A percentile compares a stretch with the other conserved stretches of the same genome.
These are phyloP conservation scores for Oreocharis arfaki DNA, from an alignment of 2,113 vertebrate genomes.

Conservation along the genomic window DNA sequence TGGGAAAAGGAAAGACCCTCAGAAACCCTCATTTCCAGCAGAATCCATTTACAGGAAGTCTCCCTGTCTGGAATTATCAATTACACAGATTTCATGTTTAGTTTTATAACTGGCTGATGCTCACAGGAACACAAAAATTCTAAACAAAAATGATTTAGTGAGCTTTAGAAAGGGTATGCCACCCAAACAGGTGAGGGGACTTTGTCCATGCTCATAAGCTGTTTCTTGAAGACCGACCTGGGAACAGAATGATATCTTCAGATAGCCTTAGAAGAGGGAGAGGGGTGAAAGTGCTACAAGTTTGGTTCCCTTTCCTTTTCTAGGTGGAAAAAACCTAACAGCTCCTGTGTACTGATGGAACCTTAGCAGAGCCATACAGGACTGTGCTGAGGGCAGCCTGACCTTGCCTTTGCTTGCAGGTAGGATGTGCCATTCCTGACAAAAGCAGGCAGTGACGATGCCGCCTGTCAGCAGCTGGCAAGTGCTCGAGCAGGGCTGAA, in stretches of 20 bases:
- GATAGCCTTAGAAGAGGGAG: neutral
- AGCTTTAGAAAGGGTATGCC: neutral
- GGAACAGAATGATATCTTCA: neutral
- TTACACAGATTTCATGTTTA: constrained; percentile 51
- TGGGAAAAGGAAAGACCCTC: neutral
- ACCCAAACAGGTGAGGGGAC: neutral
- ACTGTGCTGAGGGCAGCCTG: neutral
- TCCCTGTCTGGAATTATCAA: constrained; percentile 42
- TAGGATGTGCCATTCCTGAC: neutral
- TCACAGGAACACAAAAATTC: constrained; percentile 8
- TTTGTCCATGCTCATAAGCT: neutral
- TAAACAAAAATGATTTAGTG: neutral
- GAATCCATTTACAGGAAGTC: constrained; percentile 46
- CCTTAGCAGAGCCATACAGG: neutral
- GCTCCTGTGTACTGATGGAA: neutral
- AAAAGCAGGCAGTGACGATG: neutral
- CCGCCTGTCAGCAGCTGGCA: neutral
- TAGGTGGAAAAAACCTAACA: neutral
- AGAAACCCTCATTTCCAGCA: constrained; percentile 40
- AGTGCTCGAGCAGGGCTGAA: neutral
- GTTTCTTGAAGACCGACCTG: neutral
- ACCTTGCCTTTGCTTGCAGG: neutral
- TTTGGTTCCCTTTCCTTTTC: neutral
- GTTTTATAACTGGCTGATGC: constrained; percentile 41
- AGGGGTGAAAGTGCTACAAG: neutral